Evolutionary conservation across 2,113 vertebrate species (phyloP).

Genomic region (Ceyx cyanopectus): DNA sequence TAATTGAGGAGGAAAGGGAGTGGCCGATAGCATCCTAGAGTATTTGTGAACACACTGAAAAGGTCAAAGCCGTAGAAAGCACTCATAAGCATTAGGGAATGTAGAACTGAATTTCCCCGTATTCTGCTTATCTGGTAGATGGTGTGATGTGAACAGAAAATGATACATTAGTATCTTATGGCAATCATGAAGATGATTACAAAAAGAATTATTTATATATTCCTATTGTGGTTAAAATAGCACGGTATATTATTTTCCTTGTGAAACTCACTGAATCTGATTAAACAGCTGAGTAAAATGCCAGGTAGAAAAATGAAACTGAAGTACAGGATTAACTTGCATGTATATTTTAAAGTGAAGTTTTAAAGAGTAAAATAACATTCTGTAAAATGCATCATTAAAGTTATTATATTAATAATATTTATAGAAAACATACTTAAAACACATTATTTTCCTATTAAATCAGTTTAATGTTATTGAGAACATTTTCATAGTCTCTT

Average conservation of each 20-base stretch:
- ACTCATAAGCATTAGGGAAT: not conserved
- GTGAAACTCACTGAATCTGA: not conserved
- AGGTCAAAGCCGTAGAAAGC: conserved; percentile 30
- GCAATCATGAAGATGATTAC: not conserved
- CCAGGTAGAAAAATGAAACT: not conserved
- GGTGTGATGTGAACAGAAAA: conserved; percentile 33
- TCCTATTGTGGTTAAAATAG: not conserved
- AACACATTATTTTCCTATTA: not conserved
- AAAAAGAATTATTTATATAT: not conserved
- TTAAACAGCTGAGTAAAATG: not conserved
- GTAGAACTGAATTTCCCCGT: not conserved
- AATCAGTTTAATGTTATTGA: not conserved
- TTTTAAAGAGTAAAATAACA: not conserved
- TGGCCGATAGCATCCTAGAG: not conserved
- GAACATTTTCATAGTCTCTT: not conserved
- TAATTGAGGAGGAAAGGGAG: too few relatives aligned
- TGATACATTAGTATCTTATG: not conserved
- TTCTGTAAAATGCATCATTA: not conserved
- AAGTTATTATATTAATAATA: not conserved
- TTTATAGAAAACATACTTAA: not conserved
- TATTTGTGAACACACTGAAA: conserved; percentile 19
- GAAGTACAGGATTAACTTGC: not conserved
- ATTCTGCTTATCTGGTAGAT: not conserved
- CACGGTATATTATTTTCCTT: not conserved
- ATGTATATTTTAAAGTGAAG: not conserved